Percentiles rank a stretch among this genome's conserved stretches.
These are phyloP conservation scores for Acanthurus leucopareius DNA, from an alignment of 2,797 vertebrate species.

Conservation along the genomic window DNA sequence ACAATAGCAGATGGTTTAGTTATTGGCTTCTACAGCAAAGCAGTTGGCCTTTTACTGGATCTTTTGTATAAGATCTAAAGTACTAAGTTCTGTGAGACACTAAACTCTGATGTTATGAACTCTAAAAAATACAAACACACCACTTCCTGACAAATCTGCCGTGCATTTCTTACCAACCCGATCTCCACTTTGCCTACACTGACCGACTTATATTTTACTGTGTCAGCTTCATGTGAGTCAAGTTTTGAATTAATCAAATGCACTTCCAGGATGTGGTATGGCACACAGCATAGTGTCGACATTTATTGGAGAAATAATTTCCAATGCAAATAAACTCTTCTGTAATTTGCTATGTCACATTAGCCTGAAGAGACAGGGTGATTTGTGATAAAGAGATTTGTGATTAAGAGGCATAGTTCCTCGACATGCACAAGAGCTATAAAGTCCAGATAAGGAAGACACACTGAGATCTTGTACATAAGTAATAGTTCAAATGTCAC, in stretches of 20 bases:
- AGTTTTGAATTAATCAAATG: constrained; percentile 54
- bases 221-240: constrained; percentile 15
- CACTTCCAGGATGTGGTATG: constrained; percentile 2
- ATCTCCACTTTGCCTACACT: constrained; percentile 14
- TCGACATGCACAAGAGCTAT: neutral
- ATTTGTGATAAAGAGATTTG: neutral
- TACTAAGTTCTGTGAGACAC: neutral
- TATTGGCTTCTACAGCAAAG: neutral
- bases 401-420: neutral
- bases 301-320: constrained; percentile 7
- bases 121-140: constrained; percentile 1
- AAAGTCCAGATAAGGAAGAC: neutral
- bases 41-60: neutral
- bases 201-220: neutral
- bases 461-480: too few species aligned
- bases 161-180: neutral
- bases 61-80: neutral
- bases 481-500: too few species aligned
- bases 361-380: neutral
- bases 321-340: constrained; percentile 48
- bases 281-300: neutral
- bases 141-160: constrained; percentile 20
- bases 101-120: neutral
- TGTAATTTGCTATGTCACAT: neutral
- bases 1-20: neutral